Conservation (phyloP, 2,888 invertebrate species). For the Sarcophaga caerulescens region DNA sequence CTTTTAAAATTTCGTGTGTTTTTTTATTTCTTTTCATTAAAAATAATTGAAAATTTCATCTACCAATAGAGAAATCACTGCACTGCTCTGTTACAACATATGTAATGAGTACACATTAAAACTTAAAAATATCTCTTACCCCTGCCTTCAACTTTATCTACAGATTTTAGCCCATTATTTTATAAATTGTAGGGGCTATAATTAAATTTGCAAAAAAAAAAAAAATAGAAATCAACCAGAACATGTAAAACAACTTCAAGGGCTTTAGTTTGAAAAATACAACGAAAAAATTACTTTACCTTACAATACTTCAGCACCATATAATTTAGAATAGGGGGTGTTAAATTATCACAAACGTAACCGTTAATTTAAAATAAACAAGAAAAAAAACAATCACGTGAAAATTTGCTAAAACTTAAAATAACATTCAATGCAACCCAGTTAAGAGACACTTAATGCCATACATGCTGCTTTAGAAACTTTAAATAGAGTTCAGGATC, state of each 20-base stretch:
- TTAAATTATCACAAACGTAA: constrained; percentile 37
- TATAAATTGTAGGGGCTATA: background rate
- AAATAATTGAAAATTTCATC: too few relatives aligned
- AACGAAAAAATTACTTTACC: background rate
- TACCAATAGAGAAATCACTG: too few relatives aligned
- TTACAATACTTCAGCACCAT: background rate
- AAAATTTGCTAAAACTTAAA: constrained; percentile 27
- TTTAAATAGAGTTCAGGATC: constrained; percentile 65
- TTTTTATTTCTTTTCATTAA: too few relatives aligned
- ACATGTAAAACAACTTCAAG: constrained; percentile 43
- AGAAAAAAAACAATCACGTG: constrained; percentile 28
- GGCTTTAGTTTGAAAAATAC: constrained; percentile 37
- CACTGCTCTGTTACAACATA: background rate
- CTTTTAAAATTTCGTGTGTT: too few relatives aligned
- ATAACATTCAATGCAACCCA: background rate
- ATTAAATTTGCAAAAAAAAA: constrained; percentile 9
- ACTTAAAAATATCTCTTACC: background rate
- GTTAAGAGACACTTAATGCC: background rate
- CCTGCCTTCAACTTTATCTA: background rate
- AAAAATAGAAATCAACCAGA: background rate
- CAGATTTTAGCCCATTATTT: background rate
- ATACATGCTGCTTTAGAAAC: background rate
- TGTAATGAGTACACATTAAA: background rate
- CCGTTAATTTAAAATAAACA: constrained; percentile 34
- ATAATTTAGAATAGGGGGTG: constrained; percentile 51